These are phyloP conservation scores for Volucella inflata DNA, from an alignment of 2,888 invertebrate species.

Conservation along the genomic window DNA sequence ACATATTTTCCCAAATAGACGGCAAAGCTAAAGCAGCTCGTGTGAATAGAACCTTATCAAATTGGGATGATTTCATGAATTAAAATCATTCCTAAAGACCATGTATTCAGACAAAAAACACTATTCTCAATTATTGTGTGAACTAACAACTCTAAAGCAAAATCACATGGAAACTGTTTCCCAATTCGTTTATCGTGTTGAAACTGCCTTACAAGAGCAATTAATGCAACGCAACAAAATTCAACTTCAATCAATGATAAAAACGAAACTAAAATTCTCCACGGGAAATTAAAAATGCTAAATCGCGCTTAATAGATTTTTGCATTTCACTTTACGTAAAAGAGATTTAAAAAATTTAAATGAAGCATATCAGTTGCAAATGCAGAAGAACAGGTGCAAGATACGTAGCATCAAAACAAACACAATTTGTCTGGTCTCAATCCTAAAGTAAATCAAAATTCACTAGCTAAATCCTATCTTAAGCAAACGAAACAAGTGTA, in stretches of 20 bases:
- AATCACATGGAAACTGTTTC: background rate
- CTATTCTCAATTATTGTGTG: background rate
- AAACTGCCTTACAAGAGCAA: background rate
- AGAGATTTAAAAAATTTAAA: background rate
- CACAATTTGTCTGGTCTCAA: no score
- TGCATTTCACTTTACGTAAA: background rate
- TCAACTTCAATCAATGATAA: background rate
- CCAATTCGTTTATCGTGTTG: background rate
- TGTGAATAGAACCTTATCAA: background rate
- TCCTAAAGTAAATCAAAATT: no score
- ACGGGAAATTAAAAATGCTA: background rate
- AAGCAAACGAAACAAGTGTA: no score
- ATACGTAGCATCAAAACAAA: no score
- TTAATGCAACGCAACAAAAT: background rate
- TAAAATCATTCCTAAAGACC: background rate
- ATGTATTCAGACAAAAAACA: background rate
- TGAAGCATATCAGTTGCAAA: no score
- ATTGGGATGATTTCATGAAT: background rate
- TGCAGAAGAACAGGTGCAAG: no score
- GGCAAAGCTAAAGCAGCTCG: background rate
- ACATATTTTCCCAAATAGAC: background rate
- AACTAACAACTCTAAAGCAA: background rate
- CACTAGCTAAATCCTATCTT: no score
- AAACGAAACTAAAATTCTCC: background rate
- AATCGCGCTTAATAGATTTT: background rate